Percentiles rank a stretch among this genome's conserved stretches.
phyloP scores from a whole-genome alignment of 2,113 vertebrate species.

The Dissostichus mawsoni region DNA sequence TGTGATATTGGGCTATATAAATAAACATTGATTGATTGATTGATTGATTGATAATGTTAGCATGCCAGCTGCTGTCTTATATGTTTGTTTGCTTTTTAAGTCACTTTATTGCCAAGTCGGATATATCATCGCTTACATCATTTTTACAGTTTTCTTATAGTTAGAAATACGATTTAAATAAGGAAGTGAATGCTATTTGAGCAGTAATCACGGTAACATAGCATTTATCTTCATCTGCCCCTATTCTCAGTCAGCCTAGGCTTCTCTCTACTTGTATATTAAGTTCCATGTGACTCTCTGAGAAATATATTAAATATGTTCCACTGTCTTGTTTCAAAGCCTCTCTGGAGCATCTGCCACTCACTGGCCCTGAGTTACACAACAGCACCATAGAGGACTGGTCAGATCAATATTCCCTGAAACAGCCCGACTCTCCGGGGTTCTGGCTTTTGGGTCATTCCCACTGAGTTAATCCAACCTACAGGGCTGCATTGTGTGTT shows the following conservation, averaged over 20 bases:
- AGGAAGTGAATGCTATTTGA: not conserved
- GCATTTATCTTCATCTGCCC: not conserved
- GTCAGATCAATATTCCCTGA: constrained; percentile 48
- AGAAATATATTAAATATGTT: not conserved
- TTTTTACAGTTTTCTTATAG: not conserved
- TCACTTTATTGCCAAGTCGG: not conserved
- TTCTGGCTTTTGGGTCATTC: constrained; percentile 43
- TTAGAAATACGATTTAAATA: not conserved
- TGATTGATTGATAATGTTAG: not conserved
- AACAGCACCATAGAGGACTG: constrained; percentile 35
- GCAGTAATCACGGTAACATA: not conserved
- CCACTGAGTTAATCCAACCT: constrained; percentile 38
- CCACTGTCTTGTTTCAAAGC: constrained; percentile 13
- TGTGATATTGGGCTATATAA: no score
- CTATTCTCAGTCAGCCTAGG: not conserved
- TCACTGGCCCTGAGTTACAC: constrained; percentile 33
- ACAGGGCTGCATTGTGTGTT: constrained; percentile 12
- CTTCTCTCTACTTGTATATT: not conserved
- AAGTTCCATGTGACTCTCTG: not conserved
- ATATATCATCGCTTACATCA: not conserved
- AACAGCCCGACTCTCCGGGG: constrained; percentile 4
- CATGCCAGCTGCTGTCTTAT: not conserved
- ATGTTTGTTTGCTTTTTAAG: constrained; percentile 5
- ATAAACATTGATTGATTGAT: no score
- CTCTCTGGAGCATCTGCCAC: constrained; percentile 43